A percentile compares a stretch with the other conserved stretches of the same genome.
Evolutionary conservation across 2,888 invertebrate species (phyloP).

Genomic region (Nesidiocoris tenuis): DNA sequence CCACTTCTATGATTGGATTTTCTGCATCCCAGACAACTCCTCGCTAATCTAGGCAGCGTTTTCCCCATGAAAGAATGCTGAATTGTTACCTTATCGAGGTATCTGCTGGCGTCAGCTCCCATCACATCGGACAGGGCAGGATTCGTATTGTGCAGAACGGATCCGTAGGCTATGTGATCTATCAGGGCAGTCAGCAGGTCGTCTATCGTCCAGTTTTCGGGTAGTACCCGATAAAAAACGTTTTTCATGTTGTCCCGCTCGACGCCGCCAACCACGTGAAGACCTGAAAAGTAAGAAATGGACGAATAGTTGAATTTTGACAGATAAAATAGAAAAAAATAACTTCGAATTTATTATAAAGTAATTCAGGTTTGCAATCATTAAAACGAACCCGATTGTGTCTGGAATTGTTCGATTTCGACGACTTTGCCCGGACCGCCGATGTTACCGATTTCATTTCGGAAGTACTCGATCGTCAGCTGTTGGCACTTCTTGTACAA

Average conservation of each 20-base stretch:
- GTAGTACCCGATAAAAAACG: slow-evolving; percentile 45
- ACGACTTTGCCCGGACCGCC: slow-evolving; percentile 40
- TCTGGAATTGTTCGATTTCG: slow-evolving; percentile 45
- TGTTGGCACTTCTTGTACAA: slow-evolving; percentile 45
- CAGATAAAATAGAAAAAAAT: slow-evolving; percentile 2
- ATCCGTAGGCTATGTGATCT: slow-evolving; percentile 43
- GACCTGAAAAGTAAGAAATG: slow-evolving; percentile 14
- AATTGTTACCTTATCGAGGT: slow-evolving; percentile 37
- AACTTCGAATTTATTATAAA: background rate
- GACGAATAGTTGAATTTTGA: background rate
- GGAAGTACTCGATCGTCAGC: slow-evolving; percentile 36
- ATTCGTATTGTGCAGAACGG: slow-evolving; percentile 42
- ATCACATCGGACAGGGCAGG: slow-evolving; percentile 37
- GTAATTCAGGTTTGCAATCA: background rate
- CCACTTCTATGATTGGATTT: too few species aligned
- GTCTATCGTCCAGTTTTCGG: slow-evolving; percentile 45
- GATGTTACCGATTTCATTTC: slow-evolving; percentile 44
- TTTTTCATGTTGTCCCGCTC: slow-evolving; percentile 45
- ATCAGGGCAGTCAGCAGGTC: slow-evolving; percentile 43
- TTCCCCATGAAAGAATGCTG: too few species aligned
- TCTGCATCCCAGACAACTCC: too few species aligned
- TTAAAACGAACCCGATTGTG: slow-evolving; percentile 19
- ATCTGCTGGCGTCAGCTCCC: slow-evolving; percentile 38
- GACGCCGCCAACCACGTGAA: slow-evolving; percentile 44
- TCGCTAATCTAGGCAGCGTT: too few species aligned